Evolutionary conservation across 2,797 vertebrate species (phyloP).

Genomic region (Amblyopsis hoosieri): DNA sequence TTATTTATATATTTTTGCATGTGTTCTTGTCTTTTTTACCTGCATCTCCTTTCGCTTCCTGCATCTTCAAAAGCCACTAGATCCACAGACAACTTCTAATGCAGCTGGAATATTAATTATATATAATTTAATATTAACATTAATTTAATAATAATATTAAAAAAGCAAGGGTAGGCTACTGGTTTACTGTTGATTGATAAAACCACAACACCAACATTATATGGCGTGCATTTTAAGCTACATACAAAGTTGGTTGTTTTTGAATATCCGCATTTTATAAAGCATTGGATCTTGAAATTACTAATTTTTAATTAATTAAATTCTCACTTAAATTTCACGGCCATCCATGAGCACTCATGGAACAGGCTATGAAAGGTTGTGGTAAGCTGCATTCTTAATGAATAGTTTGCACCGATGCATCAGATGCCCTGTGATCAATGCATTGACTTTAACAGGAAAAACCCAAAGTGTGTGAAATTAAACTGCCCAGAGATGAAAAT

Average conservation of each 20-base stretch:
- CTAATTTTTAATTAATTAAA: constrained; percentile 13
- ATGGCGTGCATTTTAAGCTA: no score
- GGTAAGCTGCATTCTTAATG: constrained; percentile 56
- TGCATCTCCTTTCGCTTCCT: no score
- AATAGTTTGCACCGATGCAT: constrained; percentile 46
- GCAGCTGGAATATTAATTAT: no score
- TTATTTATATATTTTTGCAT: constrained; percentile 1
- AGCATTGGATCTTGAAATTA: constrained; percentile 3
- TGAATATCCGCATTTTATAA: constrained; percentile 16
- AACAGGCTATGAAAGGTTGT: constrained; percentile 37
- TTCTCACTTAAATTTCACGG: constrained; percentile 36
- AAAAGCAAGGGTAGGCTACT: no score
- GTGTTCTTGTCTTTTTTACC: no score
- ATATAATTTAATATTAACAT: no score
- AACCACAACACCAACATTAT: no score
- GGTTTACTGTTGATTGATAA: no score
- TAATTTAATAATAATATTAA: no score
- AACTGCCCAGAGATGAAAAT: constrained; percentile 61
- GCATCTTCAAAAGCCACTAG: no score
- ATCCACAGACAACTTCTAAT: no score
- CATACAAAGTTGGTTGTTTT: not conserved
- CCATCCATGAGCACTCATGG: constrained; percentile 11
- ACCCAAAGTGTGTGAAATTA: constrained; percentile 72
- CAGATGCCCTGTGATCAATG: constrained; percentile 54
- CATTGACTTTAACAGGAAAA: constrained; percentile 48